A percentile compares a stretch with the other conserved stretches of the same genome.
Conservation (phyloP, 2,888 invertebrate species). For the Megalurothrips usitatus region DNA sequence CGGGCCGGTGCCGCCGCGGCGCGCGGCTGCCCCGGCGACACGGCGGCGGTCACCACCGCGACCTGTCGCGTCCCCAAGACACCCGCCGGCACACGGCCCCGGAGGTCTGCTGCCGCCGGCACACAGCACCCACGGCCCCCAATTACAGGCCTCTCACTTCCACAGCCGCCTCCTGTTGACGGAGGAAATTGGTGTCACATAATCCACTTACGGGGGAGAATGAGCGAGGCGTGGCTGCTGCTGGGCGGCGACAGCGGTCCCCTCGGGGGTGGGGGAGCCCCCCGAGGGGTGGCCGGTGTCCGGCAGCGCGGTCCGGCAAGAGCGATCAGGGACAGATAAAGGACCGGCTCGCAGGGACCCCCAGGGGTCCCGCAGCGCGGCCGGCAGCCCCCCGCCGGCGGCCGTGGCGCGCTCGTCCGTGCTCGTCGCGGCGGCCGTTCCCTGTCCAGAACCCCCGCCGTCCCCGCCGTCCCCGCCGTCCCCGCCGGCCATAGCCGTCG, state of each 20-base stretch:
- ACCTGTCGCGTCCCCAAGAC: too few relatives aligned
- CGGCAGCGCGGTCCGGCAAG: not conserved
- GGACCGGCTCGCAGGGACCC: not conserved
- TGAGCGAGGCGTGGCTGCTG: not conserved
- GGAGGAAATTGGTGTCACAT: slow-evolving; percentile 16
- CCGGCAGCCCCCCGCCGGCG: too few relatives aligned
- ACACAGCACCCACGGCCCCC: too few relatives aligned
- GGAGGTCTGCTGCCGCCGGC: too few relatives aligned
- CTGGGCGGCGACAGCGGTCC: not conserved
- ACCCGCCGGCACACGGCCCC: too few relatives aligned
- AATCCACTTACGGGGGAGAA: slow-evolving; percentile 4
- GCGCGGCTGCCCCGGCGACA: too few relatives aligned
- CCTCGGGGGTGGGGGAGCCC: too few relatives aligned
- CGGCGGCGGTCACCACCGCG: too few relatives aligned
- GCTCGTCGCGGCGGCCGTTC: not conserved
- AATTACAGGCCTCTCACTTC: not conserved
- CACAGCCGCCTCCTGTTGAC: not conserved
- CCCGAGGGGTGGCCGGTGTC: not conserved
- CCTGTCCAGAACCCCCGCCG: not conserved
- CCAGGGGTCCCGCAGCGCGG: not conserved
- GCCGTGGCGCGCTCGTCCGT: too few relatives aligned
- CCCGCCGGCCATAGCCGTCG: too few relatives aligned
- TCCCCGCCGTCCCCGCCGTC: not conserved
- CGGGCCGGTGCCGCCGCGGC: too few relatives aligned
- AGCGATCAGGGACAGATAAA: slow-evolving; percentile 10